phyloP scores from a whole-genome alignment of 2,797 vertebrate genomes.

The Esox masquinongy region DNA sequence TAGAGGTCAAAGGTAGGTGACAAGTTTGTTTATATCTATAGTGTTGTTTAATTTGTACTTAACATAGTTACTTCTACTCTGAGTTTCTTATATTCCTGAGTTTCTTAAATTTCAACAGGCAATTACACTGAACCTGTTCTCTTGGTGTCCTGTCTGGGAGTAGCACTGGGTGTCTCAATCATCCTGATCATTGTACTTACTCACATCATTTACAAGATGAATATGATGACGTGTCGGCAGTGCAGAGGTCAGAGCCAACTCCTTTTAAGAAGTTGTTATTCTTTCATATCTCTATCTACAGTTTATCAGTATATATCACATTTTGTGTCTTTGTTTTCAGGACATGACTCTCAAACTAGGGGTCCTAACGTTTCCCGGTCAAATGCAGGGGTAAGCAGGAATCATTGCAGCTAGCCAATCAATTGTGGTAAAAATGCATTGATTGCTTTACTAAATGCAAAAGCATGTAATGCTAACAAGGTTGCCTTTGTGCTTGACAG shows the following conservation, averaged over 20 bases:
- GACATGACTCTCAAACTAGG: neutral
- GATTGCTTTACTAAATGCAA: neutral
- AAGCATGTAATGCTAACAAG: neutral
- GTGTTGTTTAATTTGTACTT: neutral
- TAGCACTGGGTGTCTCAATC: constrained; percentile 8
- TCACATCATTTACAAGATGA: neutral
- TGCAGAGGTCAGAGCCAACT: neutral
- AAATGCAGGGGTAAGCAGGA: constrained; percentile 12
- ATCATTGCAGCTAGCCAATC: neutral
- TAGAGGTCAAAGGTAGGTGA: neutral
- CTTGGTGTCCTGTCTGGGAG: constrained; percentile 31
- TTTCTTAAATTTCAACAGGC: constrained; percentile 14
- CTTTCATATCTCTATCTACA: neutral
- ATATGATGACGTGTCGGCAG: neutral
- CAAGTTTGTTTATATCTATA: neutral
- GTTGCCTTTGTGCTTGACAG: constrained; percentile 7
- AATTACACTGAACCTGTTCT: fast-evolving
- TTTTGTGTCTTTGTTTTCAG: neutral
- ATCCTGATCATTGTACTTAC: constrained; percentile 23
- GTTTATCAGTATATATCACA: neutral
- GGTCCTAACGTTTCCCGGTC: neutral
- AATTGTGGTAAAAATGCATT: neutral
- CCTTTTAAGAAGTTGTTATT: neutral
- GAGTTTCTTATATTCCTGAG: neutral
- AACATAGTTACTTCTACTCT: neutral